These are phyloP conservation scores for Lomographa bimaculata DNA, from an alignment of 2,888 invertebrate species.

Conservation along the genomic window DNA sequence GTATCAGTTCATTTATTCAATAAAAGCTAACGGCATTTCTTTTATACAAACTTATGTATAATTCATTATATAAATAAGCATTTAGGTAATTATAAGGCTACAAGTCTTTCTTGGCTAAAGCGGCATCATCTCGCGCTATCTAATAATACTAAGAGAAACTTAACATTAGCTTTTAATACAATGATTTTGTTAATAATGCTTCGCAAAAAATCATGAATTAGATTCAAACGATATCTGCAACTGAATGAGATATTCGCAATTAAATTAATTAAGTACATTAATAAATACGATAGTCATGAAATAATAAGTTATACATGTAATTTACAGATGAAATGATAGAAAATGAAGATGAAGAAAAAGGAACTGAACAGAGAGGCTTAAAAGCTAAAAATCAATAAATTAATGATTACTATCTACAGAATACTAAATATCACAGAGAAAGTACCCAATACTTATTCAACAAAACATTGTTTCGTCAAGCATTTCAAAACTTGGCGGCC, in stretches of 20 bases:
- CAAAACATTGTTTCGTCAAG: conserved; percentile 74
- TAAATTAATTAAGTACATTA: conserved; percentile 47
- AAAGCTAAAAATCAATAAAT: conserved; percentile 71
- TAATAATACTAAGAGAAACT: conserved; percentile 67
- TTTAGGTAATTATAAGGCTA: conserved; percentile 58
- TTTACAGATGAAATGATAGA: conserved; percentile 40
- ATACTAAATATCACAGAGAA: conserved; percentile 83
- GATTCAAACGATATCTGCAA: conserved; percentile 42
- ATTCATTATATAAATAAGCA: conserved; percentile 65
- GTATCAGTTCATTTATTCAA: conserved; percentile 69
- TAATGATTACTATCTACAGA: conserved; percentile 73
- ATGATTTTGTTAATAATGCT: conserved; percentile 43
- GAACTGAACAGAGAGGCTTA: conserved; percentile 69
- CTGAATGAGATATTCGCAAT: conserved; percentile 40
- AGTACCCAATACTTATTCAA: conserved; percentile 82
- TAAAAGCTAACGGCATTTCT: conserved; percentile 65
- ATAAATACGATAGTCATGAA: conserved; percentile 50
- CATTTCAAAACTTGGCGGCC: conserved; percentile 50
- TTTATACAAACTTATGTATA: conserved; percentile 53
- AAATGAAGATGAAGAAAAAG: conserved; percentile 45
- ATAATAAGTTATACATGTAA: conserved; percentile 42
- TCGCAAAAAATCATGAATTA: conserved; percentile 46
- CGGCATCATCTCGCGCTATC: conserved; percentile 61
- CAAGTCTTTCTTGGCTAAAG: conserved; percentile 77
- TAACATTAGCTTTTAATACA: conserved; percentile 42